phyloP scores from a whole-genome alignment of 2,797 vertebrate species.

The Ammospiza maritima region DNA sequence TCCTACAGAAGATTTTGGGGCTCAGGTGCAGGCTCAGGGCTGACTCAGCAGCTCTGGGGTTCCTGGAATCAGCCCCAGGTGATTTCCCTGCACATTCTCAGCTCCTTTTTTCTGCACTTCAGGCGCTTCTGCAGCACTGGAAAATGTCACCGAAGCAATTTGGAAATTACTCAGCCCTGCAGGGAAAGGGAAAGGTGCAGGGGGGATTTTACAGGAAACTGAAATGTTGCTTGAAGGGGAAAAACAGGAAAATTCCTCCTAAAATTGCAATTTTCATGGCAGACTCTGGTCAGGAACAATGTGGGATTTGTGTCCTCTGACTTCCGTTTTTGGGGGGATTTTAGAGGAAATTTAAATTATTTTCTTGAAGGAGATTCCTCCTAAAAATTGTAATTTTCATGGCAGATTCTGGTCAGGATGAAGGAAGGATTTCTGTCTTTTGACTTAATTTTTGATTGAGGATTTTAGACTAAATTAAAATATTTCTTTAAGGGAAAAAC shows the following conservation, averaged over 20 bases:
- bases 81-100: not conserved
- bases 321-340: no score
- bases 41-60: not conserved
- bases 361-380: not conserved
- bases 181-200: not conserved
- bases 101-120: not conserved
- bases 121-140: not conserved
- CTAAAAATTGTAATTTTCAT: not conserved
- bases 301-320: no score
- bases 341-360: no score
- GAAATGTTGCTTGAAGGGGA: fast-evolving
- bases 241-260: not conserved
- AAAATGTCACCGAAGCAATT: not conserved
- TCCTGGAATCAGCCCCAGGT: not conserved
- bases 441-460: not conserved
- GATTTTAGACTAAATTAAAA: not conserved
- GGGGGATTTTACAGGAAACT: not conserved
- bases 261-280: not conserved
- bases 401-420: fast-evolving
- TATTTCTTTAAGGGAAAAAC: not conserved
- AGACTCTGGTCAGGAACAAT: not conserved
- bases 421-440: not conserved
- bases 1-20: not conserved
- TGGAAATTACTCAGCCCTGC: not conserved
- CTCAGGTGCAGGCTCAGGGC: not conserved